phyloP scores from a whole-genome alignment of 2,113 vertebrate genomes.

The Callaeas wilsoni region DNA sequence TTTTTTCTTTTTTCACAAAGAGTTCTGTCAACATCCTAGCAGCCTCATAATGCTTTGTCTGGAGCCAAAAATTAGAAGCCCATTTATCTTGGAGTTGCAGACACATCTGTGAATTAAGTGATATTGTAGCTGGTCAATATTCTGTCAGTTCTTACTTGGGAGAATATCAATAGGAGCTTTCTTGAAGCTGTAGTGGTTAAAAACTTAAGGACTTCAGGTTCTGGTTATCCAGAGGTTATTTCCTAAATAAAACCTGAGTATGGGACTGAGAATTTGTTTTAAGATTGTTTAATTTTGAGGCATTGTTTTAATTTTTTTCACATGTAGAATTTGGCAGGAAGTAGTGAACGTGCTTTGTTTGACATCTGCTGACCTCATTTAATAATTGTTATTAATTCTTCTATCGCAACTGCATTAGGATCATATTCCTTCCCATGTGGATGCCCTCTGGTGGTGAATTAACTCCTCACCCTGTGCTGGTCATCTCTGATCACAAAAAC shows the following conservation, averaged over 20 bases:
- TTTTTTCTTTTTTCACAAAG: background rate
- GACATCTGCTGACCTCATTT: slow-evolving; percentile 64
- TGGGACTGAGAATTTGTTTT: slow-evolving; percentile 31
- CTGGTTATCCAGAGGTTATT: background rate
- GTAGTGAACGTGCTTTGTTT: slow-evolving; percentile 48
- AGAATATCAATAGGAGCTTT: background rate
- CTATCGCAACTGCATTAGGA: slow-evolving; percentile 20
- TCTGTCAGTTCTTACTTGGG: background rate
- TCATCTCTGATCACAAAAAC: background rate
- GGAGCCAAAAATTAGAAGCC: background rate
- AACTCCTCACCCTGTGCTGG: background rate
- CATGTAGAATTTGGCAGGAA: slow-evolving; percentile 56
- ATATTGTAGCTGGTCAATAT: background rate
- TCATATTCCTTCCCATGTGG: background rate
- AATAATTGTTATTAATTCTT: slow-evolving; percentile 65
- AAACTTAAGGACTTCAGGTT: background rate
- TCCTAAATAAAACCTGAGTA: slow-evolving; percentile 35
- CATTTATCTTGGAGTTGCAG: background rate
- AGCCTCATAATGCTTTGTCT: background rate
- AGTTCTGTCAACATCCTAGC: background rate
- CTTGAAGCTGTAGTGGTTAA: slow-evolving; percentile 8
- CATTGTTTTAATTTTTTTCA: slow-evolving; percentile 62
- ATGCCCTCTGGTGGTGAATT: slow-evolving; percentile 57
- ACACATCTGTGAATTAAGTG: background rate
- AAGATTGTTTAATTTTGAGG: slow-evolving; percentile 26